phyloP scores from a whole-genome alignment of 2,113 vertebrate genomes.

The Sphyrna mokarran region DNA sequence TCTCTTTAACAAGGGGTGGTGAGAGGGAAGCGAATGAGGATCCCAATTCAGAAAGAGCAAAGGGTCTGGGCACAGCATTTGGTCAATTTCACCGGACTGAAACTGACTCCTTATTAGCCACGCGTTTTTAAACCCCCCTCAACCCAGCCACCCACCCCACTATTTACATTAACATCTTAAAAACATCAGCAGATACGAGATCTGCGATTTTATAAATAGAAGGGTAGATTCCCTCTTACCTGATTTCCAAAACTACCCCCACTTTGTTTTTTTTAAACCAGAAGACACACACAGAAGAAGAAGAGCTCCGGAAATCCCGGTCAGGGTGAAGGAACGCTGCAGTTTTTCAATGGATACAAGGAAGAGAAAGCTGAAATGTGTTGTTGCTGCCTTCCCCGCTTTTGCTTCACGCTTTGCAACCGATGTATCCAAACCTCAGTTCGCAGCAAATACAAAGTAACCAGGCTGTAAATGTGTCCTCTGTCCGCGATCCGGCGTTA shows the following conservation, averaged over 20 bases:
- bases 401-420: not conserved
- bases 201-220: not conserved
- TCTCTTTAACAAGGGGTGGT: not conserved
- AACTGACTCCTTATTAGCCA: not conserved
- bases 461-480: not conserved
- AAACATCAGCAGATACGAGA: not conserved
- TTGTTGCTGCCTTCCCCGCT: not conserved
- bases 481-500: not conserved
- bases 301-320: not conserved
- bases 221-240: not conserved
- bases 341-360: not conserved
- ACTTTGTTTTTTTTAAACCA: too few relatives aligned
- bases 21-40: not conserved
- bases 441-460: not conserved
- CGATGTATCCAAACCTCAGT: not conserved
- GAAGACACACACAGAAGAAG: not conserved
- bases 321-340: not conserved
- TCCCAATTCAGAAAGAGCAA: not conserved
- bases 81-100: not conserved
- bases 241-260: not conserved
- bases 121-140: not conserved
- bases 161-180: not conserved
- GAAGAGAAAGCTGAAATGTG: not conserved
- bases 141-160: too few relatives aligned
- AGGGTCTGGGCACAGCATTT: not conserved